A percentile compares a stretch with the other conserved stretches of the same genome.
phyloP scores from a whole-genome alignment of 2,113 vertebrate species.

The Siniperca chuatsi region DNA sequence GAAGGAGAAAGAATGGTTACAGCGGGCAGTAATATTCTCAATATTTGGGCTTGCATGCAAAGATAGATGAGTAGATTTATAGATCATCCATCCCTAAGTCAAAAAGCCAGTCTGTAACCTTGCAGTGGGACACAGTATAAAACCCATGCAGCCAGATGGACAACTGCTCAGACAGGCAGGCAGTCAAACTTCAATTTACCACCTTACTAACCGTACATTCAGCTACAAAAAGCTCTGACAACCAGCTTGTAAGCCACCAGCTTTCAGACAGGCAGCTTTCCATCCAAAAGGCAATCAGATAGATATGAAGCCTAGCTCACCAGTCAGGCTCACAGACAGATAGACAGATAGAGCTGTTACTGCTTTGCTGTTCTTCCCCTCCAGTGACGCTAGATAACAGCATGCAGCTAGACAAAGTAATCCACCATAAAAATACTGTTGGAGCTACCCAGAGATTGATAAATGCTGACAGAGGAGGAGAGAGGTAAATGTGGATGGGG shows the following conservation, averaged over 20 bases:
- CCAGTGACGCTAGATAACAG: constrained; percentile 82
- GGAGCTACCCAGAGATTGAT: constrained; percentile 71
- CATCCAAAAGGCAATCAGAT: constrained; percentile 51
- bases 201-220: constrained; percentile 39
- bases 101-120: constrained; percentile 17
- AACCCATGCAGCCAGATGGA: constrained; percentile 44
- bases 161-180: constrained; percentile 34
- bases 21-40: neutral
- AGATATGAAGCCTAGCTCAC: constrained; percentile 65
- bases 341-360: constrained; percentile 57
- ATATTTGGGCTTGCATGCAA: constrained; percentile 13
- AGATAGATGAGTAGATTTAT: neutral
- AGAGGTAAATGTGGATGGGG: constrained; percentile 47
- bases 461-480: constrained; percentile 44
- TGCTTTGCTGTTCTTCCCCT: constrained; percentile 62
- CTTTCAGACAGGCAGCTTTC: constrained; percentile 53
- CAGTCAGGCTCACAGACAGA: constrained; percentile 70
- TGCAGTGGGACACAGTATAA: constrained; percentile 20
- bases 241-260: constrained; percentile 36
- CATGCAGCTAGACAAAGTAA: constrained; percentile 81
- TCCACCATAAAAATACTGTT: constrained; percentile 81
- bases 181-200: constrained; percentile 43
- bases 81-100: constrained; percentile 19
- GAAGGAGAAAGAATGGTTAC: constrained; percentile 8
- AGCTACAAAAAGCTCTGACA: constrained; percentile 47